These are phyloP conservation scores for Stomatorhinus walkeri DNA, from an alignment of 2,797 vertebrate genomes.

Conservation along the genomic window DNA sequence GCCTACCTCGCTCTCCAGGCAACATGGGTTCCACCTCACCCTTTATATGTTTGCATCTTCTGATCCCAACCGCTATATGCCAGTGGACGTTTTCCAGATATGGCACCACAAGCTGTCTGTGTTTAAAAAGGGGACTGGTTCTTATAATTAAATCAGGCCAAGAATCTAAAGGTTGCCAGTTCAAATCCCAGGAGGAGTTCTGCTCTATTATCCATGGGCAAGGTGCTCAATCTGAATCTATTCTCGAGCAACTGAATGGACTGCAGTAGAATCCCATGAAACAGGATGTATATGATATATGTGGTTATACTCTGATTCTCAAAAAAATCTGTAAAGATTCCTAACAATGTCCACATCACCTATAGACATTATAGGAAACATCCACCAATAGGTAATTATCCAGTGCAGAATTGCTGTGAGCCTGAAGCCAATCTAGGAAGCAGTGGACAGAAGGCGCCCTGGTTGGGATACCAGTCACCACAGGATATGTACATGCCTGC, in stretches of 20 bases:
- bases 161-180: neutral
- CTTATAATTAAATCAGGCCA: slow-evolving; percentile 5
- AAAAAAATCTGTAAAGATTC: neutral
- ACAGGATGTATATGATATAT: neutral
- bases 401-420: neutral
- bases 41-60: neutral
- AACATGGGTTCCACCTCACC: neutral
- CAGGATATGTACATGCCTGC: neutral
- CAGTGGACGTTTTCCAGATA: neutral
- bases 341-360: neutral
- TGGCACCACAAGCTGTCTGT: neutral
- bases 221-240: neutral
- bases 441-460: neutral
- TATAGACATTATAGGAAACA: neutral
- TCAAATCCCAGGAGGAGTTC: neutral
- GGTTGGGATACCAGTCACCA: neutral
- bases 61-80: neutral
- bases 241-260: neutral
- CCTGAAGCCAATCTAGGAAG: neutral
- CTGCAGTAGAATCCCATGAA: neutral
- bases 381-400: neutral
- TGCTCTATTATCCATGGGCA: neutral
- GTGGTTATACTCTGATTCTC: neutral
- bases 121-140: neutral
- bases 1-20: neutral